Conservation (phyloP, 2,888 invertebrate genomes). For the Cataglyphis altisquamis region DNA sequence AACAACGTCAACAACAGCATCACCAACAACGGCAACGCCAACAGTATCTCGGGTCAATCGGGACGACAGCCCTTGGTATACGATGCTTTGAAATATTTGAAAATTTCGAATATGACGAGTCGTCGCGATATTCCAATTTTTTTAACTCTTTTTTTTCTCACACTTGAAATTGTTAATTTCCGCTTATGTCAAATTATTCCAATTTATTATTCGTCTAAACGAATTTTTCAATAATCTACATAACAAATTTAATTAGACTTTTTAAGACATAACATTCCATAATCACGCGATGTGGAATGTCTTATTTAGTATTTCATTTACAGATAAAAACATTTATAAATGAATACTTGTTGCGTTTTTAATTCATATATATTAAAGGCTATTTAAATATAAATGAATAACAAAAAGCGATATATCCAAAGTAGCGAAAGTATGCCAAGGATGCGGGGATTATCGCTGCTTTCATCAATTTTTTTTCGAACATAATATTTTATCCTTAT, state of each 20-base stretch:
- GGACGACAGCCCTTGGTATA: constrained; percentile 80
- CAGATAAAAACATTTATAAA: background rate
- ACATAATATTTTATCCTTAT: background rate
- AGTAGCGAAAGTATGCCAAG: background rate
- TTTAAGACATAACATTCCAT: too few relatives aligned
- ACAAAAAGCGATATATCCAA: background rate
- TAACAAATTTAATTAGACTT: background rate
- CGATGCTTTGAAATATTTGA: background rate
- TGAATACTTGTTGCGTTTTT: too few relatives aligned
- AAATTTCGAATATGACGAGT: background rate
- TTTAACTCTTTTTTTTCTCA: background rate
- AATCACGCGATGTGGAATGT: too few relatives aligned
- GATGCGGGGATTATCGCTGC: background rate
- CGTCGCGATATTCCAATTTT: background rate
- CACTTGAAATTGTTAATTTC: background rate
- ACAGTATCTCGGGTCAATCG: constrained; percentile 77
- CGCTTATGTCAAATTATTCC: background rate
- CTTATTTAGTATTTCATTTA: background rate
- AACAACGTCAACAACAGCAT: constrained; percentile 80
- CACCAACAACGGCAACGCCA: constrained; percentile 84
- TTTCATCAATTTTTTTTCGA: background rate
- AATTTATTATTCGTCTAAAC: background rate
- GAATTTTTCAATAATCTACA: background rate
- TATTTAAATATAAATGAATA: background rate
- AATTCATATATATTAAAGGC: background rate